phyloP scores from a whole-genome alignment of 2,113 vertebrate genomes.

The Gambusia holbrooki region DNA sequence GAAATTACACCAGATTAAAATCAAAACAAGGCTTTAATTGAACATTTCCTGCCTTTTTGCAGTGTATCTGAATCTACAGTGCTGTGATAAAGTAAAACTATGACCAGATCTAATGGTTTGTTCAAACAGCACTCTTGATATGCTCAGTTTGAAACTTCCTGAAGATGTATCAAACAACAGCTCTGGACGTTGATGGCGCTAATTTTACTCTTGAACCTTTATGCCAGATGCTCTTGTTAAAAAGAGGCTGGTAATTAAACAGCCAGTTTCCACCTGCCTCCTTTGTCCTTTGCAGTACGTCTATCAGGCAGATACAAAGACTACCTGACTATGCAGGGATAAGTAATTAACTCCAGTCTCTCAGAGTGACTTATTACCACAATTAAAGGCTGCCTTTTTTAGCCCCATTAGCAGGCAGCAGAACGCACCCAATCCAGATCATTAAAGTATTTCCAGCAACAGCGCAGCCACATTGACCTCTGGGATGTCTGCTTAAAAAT shows the following conservation, averaged over 20 bases:
- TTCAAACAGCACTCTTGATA: not conserved
- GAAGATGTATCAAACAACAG: not conserved
- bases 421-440: constrained; percentile 22
- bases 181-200: not conserved
- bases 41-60: not conserved
- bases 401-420: constrained; percentile 38
- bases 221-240: constrained; percentile 11
- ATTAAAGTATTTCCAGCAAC: constrained; percentile 44
- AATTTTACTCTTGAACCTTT: constrained; percentile 6
- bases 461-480: not conserved
- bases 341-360: constrained; percentile 52
- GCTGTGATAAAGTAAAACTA: not conserved
- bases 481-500: constrained; percentile 5
- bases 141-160: not conserved
- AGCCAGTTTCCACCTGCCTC: constrained; percentile 1
- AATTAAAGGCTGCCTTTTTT: constrained; percentile 56
- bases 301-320: constrained; percentile 11
- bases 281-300: constrained; percentile 37
- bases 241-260: constrained; percentile 19
- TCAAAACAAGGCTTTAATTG: not conserved
- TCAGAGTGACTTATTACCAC: constrained; percentile 61
- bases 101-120: not conserved
- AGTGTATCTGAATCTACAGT: not conserved
- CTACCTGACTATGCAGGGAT: constrained; percentile 25
- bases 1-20: not conserved